These are phyloP conservation scores for Papilio elwesi DNA, from an alignment of 2,888 invertebrate genomes.

Conservation along the genomic window DNA sequence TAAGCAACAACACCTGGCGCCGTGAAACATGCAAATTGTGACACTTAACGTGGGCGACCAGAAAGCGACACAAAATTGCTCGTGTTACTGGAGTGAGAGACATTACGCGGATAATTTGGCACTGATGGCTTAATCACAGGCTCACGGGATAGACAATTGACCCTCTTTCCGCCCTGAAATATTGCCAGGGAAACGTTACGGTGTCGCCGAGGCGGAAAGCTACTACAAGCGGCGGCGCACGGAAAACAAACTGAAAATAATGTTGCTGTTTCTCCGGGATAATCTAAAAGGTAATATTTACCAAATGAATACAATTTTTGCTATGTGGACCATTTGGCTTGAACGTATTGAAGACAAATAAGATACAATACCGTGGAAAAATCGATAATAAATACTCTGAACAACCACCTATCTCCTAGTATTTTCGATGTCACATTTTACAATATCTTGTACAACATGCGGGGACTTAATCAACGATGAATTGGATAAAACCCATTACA, in stretches of 20 bases:
- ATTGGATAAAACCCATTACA: too few relatives aligned
- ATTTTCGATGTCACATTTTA: too few relatives aligned
- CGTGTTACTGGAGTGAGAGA: conserved; percentile 49
- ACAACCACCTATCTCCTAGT: too few relatives aligned
- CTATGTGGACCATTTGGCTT: too few relatives aligned
- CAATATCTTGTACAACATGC: too few relatives aligned
- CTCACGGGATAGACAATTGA: conserved; percentile 53
- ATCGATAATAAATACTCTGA: too few relatives aligned
- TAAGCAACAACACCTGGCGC: conserved; percentile 48
- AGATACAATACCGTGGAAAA: too few relatives aligned
- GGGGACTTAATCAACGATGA: too few relatives aligned
- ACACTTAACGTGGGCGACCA: conserved; percentile 49
- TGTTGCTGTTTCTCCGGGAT: conserved; percentile 3
- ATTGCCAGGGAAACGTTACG: conserved; percentile 49
- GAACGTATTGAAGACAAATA: too few relatives aligned
- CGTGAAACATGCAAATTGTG: conserved; percentile 53
- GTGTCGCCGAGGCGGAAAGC: conserved; percentile 44
- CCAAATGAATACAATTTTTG: too few relatives aligned
- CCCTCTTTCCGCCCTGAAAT: conserved; percentile 51
- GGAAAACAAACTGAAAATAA: conserved; percentile 26
- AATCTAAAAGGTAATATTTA: background rate
- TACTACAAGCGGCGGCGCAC: conserved; percentile 33
- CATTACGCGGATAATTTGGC: conserved; percentile 58
- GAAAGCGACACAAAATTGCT: conserved; percentile 49
- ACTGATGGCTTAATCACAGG: conserved; percentile 57